Base-by-base conservation (phyloP, 2,797 vertebrate genomes). In the Thripadectes ignobilis region DNA sequence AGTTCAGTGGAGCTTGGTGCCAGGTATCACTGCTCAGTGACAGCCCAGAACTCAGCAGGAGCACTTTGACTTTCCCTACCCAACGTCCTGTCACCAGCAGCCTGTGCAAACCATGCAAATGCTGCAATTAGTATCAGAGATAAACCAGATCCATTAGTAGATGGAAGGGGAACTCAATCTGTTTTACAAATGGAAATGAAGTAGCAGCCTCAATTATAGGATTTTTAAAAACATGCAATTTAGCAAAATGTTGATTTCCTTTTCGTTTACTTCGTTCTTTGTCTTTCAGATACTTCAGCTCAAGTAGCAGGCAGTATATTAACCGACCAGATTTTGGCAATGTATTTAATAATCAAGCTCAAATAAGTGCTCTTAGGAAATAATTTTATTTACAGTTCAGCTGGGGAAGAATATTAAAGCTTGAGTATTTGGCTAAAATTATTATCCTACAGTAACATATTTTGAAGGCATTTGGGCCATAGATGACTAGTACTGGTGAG, bases 101-200 rank as follows among this genome's bases (percentile, higher is more conserved):
- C 93, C 93, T 92, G 71, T 71, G 88, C 89, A 80, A 93, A 69
- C 73, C 80, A 19, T 48, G 74, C 75, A 96, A 89, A 96, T 85
- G 93, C 96, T 89, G 93, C 97, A 97, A 97, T 97, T 96, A 96
- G 93, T 97, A 96, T 68, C 75, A 92, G 93, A 97, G 95, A 97
- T 88, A 97, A 98, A 96, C 87, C 91, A 95, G 95, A 96, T 84
- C 89, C 83, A 92, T 89, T 96, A 91, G 88, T n/a, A 96, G 88
- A 97, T 77, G 96, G 93, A 97, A 96, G 57, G 93, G 89, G 93
- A 97, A 81, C 86, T 97, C 88, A 94, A 93, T 97, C 89, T 97
- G 94, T 97, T 96, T 97, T 97, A 96, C 89, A 94, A 97, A 97
- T 97, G 95, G 93, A 96, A 96, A 97, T 97, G 88, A 97, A 97